phyloP scores from a whole-genome alignment of 2,888 invertebrate species.

The Aphelenchoides bicaudatus region DNA sequence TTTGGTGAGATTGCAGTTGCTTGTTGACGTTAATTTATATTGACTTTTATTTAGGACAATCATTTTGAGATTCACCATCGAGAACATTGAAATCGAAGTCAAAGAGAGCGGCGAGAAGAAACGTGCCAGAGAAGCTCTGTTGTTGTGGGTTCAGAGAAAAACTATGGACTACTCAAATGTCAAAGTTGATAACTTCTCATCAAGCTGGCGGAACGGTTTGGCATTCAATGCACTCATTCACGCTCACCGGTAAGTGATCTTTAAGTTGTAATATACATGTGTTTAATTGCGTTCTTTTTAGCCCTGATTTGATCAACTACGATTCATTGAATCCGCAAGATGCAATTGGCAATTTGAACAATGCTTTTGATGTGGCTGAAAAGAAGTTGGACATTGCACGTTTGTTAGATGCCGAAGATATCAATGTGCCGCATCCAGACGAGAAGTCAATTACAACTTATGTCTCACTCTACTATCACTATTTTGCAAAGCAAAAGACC shows the following conservation, averaged over 20 bases:
- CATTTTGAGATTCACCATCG: conserved; percentile 96
- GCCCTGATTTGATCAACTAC: conserved; percentile 80
- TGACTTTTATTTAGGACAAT: conserved; percentile 74
- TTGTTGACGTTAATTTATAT: neutral
- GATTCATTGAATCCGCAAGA: conserved; percentile 73
- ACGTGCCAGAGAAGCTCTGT: conserved; percentile 94
- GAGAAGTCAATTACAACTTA: conserved; percentile 99
- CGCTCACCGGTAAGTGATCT: conserved; percentile 69
- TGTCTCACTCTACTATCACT: conserved; percentile 97
- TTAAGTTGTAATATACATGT: neutral
- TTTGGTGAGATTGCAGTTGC: conserved; percentile 73
- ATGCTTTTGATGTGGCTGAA: conserved; percentile 92
- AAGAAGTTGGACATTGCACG: conserved; percentile 83
- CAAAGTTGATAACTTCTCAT: conserved; percentile 66
- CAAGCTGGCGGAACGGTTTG: conserved; percentile 90
- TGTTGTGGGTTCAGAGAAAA: conserved; percentile 97
- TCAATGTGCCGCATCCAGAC: conserved; percentile 87
- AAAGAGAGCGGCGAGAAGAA: conserved; percentile 95
- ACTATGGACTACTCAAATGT: conserved; percentile 77
- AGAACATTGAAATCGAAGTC: conserved; percentile 94
- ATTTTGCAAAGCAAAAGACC: conserved; percentile 97
- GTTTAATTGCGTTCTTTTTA: conserved; percentile 43
- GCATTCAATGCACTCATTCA: conserved; percentile 98
- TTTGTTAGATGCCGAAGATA: conserved; percentile 90
- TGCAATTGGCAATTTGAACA: conserved; percentile 90